These are phyloP conservation scores for Baryphthengus martii DNA, from an alignment of 2,113 vertebrate species.

Conservation along the genomic window DNA sequence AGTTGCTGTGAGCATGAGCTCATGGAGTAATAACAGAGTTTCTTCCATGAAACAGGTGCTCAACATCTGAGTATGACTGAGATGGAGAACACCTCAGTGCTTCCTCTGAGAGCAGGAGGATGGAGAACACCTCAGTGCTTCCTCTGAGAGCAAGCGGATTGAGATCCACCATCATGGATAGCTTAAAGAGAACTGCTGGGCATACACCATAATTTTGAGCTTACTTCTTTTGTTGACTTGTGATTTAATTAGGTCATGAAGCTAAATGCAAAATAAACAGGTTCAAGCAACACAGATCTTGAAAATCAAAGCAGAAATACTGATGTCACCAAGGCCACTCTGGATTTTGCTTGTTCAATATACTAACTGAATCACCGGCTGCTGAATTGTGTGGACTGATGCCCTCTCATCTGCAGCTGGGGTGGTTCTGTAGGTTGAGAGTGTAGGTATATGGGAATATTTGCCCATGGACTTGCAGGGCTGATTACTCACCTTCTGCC, in stretches of 20 bases:
- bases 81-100: neutral
- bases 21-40: neutral
- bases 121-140: neutral
- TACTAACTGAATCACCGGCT: neutral
- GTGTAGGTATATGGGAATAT: neutral
- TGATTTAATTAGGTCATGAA: neutral
- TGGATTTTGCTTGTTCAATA: neutral
- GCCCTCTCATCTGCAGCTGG: neutral
- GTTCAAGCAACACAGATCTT: neutral
- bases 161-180: neutral
- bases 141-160: neutral
- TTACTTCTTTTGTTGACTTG: neutral
- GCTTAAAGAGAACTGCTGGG: neutral
- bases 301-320: neutral
- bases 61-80: neutral
- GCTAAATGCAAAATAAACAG: neutral
- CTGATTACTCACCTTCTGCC: neutral
- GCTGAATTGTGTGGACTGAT: neutral
- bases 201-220: neutral
- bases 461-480: neutral
- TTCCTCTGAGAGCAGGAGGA: neutral
- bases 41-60: neutral
- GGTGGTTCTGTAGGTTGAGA: neutral
- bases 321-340: neutral
- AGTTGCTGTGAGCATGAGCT: neutral